Conservation (phyloP, 2,888 invertebrate genomes). For the Rutpela maculata region DNA sequence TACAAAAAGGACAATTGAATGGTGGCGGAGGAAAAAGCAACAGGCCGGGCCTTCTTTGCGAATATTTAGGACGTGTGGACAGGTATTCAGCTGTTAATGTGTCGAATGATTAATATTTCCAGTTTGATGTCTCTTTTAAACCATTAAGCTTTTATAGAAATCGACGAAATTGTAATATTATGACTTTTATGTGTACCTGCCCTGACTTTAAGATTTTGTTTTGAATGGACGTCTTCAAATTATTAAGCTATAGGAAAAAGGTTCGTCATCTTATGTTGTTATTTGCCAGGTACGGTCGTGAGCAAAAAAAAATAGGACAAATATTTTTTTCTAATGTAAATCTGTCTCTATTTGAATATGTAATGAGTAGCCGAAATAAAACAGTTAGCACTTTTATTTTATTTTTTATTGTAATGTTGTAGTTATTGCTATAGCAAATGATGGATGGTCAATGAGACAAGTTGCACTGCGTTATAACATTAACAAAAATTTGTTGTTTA, state of each 20-base stretch:
- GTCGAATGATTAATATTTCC: slow-evolving; percentile 58
- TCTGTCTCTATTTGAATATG: no score
- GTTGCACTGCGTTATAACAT: no score
- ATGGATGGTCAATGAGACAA: no score
- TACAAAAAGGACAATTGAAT: slow-evolving; percentile 56
- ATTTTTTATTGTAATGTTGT: no score
- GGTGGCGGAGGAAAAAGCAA: slow-evolving; percentile 58
- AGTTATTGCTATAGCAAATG: no score
- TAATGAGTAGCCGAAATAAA: no score
- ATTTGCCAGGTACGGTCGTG: no score
- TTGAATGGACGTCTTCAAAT: slow-evolving; percentile 12
- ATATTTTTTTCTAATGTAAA: no score
- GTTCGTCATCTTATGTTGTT: background rate
- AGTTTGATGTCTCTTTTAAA: slow-evolving; percentile 51
- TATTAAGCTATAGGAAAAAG: background rate
- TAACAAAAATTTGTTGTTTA: no score
- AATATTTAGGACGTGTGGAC: slow-evolving; percentile 66
- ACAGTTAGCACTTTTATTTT: no score
- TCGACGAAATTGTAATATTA: slow-evolving; percentile 50
- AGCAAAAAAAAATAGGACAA: no score
- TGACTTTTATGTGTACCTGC: slow-evolving; percentile 46
- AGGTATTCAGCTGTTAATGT: slow-evolving; percentile 60
- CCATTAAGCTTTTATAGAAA: slow-evolving; percentile 48
- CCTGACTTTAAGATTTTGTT: slow-evolving; percentile 27
- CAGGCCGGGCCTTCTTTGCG: slow-evolving; percentile 59